phyloP scores from a whole-genome alignment of 2,888 invertebrate genomes.

The Chymomyza fuscimana region DNA sequence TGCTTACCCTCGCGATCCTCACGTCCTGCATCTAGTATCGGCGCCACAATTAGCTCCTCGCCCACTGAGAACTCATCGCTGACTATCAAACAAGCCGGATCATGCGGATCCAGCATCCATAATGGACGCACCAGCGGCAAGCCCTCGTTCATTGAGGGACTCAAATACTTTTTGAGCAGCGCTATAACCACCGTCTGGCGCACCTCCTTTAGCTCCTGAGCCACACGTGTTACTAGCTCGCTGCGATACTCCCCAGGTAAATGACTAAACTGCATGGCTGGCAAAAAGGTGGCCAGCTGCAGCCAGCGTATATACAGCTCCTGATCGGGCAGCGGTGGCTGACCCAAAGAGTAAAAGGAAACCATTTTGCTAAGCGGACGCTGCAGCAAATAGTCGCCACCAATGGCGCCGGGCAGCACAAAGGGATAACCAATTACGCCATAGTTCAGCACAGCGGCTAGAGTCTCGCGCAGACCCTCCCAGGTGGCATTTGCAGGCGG shows the following conservation, averaged over 20 bases:
- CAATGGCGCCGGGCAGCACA: constrained; percentile 95
- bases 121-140: constrained; percentile 91
- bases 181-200: constrained; percentile 89
- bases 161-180: constrained; percentile 87
- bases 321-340: constrained; percentile 85
- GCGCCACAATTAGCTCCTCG: constrained; percentile 94
- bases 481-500: constrained; percentile 93
- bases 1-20: constrained; percentile 85
- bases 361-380: constrained; percentile 78
- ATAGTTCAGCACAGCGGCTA: constrained; percentile 92
- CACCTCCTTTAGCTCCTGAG: constrained; percentile 86
- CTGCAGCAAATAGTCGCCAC: constrained; percentile 89
- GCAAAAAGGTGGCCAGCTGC: constrained; percentile 93
- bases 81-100: constrained; percentile 87
- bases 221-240: constrained; percentile 87
- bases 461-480: constrained; percentile 89
- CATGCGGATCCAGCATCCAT: constrained; percentile 93
- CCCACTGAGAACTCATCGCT: constrained; percentile 94
- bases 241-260: constrained; percentile 93
- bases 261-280: constrained; percentile 94
- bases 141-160: constrained; percentile 89
- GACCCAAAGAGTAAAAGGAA: constrained; percentile 81
- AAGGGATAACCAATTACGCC: constrained; percentile 96
- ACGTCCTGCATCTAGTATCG: constrained; percentile 86
- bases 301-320: constrained; percentile 95